These are phyloP conservation scores for Lepus townsendii DNA, from an alignment of 2,797 vertebrate genomes.

Conservation along the genomic window DNA sequence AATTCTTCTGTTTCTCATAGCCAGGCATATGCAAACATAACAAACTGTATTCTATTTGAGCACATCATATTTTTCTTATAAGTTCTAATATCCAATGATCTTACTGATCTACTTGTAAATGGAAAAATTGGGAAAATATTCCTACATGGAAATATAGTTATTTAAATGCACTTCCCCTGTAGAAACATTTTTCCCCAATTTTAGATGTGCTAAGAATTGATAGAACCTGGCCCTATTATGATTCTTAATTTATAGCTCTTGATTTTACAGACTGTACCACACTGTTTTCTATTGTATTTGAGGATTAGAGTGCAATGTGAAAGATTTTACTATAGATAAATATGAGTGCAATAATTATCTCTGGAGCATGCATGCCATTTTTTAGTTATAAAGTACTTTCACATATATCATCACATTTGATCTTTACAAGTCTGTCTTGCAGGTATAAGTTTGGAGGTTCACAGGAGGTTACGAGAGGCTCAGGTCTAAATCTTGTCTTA, in stretches of 20 bases:
- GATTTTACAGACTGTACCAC: not conserved
- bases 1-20: not conserved
- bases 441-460: not conserved
- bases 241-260: not conserved
- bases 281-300: not conserved
- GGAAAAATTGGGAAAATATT: not conserved
- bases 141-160: conserved; percentile 14
- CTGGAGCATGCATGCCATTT: too few species aligned
- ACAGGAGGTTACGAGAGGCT: not conserved
- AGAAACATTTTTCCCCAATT: too few species aligned
- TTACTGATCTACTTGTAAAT: not conserved
- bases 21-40: not conserved
- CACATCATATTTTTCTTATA: conserved; percentile 14
- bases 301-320: not conserved
- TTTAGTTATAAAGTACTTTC: not conserved
- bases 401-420: not conserved
- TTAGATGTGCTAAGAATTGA: too few species aligned
- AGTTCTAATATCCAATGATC: not conserved
- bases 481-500: not conserved
- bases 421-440: not conserved
- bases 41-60: not conserved
- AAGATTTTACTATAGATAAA: not conserved
- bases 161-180: not conserved
- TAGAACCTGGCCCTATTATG: too few species aligned
- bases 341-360: not conserved